Evolutionary conservation across 1,140 invertebrate genomes (phyloP), one percentile per base, ranked within the genome.

Genomic region (Pteromalus puparum): DNA sequence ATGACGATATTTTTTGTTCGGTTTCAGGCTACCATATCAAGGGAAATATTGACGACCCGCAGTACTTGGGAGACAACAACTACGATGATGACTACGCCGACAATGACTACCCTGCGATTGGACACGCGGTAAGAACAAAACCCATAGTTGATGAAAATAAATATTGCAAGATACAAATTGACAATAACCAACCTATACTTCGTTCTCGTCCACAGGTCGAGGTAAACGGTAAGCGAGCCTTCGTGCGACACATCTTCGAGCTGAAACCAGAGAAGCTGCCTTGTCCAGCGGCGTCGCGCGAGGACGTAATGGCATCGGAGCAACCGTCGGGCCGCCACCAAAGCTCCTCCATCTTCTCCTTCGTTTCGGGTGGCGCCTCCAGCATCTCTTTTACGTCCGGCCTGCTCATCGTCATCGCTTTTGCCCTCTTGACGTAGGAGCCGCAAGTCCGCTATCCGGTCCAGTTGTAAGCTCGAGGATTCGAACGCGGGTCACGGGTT

Each of bases 201-300:
- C 53, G 1, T 53, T 61, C 53, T n/a, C 6, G 18, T n/a, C 18
- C 53, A 61, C 89, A 93, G 89, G 46, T 90, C 26, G 85, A 90
- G 48, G 74, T 92, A 80, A 89, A 91, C 61, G 90, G 90, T 61
- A 91, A 90, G 83, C 48, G 79, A 26, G 89, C 88, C 68, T 90
- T 89, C 87, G 53, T 89, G 30, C 93, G 92, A 81, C 91, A 92
- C 34, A 89, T 96, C 53, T 94, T 95, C 78, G 93, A 95, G 76
- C 93, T 96, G 83, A 95, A 95, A 42, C 91, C 94, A 2, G 95
- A 96, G 72, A 91, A 95, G 70, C 89, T 96, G 79, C 95, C 95
- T 1, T 96, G 96, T 89, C 95, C 95, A 48, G 94, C 95, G 83
- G 81, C 89, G 42, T 88, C 91, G 70, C 89, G 89, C 68, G 91